These are phyloP conservation scores for Dreissena polymorpha DNA, from an alignment of 1,140 invertebrate species.

Conservation along the genomic window DNA sequence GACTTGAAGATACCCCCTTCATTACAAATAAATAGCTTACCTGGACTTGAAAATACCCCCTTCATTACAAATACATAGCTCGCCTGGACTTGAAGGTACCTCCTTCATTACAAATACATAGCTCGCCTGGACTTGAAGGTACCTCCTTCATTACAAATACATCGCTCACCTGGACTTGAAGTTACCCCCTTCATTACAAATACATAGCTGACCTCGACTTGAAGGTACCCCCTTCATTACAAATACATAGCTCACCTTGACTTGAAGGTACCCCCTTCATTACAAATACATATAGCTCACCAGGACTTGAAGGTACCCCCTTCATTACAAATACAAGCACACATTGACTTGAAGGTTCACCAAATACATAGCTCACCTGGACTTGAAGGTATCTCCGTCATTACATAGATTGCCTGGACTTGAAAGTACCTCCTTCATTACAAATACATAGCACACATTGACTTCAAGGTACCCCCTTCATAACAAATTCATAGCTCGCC, in stretches of 20 bases:
- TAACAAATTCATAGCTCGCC: neutral
- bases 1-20: neutral
- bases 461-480: neutral
- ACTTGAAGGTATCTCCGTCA: neutral
- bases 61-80: too few species aligned
- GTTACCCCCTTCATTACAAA: too few species aligned
- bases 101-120: conserved; percentile 66
- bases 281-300: conserved; percentile 74
- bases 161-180: neutral
- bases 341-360: neutral
- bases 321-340: neutral
- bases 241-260: conserved; percentile 80
- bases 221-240: conserved; percentile 81
- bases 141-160: neutral
- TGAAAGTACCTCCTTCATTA: neutral
- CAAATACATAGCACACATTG: neutral
- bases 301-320: neutral
- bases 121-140: conserved; percentile 83
- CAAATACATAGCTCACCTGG: neutral
- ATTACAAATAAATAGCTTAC: neutral
- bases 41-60: neutral
- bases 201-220: conserved; percentile 82
- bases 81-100: too few species aligned
- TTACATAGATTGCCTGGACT: neutral
- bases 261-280: neutral